Conservation (phyloP, 2,113 vertebrate genomes). For the cattle (Bos taurus) region DNA sequence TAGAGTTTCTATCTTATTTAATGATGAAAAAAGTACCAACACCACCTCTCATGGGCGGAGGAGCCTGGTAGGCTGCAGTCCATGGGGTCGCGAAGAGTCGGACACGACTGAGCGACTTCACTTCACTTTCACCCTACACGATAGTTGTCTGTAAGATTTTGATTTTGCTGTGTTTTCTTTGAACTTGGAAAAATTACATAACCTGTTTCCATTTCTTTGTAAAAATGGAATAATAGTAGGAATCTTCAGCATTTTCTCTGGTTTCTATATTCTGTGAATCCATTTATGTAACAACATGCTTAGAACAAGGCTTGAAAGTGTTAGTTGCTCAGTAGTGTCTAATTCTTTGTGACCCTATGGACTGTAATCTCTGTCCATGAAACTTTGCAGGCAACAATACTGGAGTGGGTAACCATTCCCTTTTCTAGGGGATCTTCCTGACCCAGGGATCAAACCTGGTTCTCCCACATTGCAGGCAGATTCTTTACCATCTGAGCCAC, state of each 20-base stretch:
- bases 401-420: background rate
- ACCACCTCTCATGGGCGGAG: too few species aligned
- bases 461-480: background rate
- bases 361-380: background rate
- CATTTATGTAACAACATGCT: background rate
- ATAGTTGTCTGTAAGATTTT: background rate
- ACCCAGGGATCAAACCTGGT: background rate
- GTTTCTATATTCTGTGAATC: background rate
- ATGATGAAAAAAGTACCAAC: background rate
- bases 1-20: background rate
- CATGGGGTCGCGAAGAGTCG: too few species aligned
- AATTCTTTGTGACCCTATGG: background rate
- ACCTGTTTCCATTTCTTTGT: background rate
- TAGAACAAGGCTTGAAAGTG: background rate
- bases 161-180: background rate
- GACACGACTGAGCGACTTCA: fast-evolving
- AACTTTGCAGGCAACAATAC: background rate
- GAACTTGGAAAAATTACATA: background rate
- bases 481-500: background rate
- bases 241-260: background rate
- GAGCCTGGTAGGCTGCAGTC: too few species aligned
- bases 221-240: background rate
- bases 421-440: background rate
- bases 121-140: background rate
- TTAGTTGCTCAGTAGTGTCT: background rate